A percentile compares a stretch with the other conserved stretches of the same genome.
Conservation (phyloP, 2,888 invertebrate genomes). For the Zaprionus bogoriensis region DNA sequence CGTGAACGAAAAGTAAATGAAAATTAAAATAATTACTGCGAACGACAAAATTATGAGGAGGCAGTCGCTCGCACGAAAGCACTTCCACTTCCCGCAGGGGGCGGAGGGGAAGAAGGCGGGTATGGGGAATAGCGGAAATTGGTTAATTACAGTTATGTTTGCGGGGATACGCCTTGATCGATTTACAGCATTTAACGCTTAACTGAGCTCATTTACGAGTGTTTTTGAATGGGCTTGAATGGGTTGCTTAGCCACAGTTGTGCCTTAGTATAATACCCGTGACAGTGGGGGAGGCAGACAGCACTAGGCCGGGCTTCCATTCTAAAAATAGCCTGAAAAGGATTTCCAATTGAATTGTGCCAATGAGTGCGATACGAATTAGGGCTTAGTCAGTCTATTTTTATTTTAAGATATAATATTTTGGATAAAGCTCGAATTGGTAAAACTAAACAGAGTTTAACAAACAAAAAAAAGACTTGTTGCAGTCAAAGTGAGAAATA, state of each 20-base stretch:
- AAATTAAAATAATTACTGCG: constrained; percentile 67
- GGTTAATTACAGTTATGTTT: constrained; percentile 71
- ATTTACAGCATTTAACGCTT: constrained; percentile 70
- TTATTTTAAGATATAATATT: not conserved
- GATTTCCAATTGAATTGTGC: constrained; percentile 12
- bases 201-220: constrained; percentile 53
- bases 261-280: not conserved
- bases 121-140: constrained; percentile 44
- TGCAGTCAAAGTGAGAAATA: no score
- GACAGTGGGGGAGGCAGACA: no score
- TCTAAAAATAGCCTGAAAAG: not conserved
- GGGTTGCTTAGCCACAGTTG: not conserved
- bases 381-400: no score
- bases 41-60: constrained; percentile 59
- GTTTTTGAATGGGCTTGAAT: constrained; percentile 26
- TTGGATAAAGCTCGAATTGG: not conserved
- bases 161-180: constrained; percentile 70
- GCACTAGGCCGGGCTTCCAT: not conserved
- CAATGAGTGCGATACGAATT: not conserved
- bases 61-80: constrained; percentile 54
- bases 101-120: constrained; percentile 8
- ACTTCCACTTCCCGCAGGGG: constrained; percentile 32
- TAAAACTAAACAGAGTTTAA: not conserved
- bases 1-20: no score
- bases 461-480: no score